Evolutionary conservation across 2,113 vertebrate species (phyloP).

Genomic region (Nestor notabilis): DNA sequence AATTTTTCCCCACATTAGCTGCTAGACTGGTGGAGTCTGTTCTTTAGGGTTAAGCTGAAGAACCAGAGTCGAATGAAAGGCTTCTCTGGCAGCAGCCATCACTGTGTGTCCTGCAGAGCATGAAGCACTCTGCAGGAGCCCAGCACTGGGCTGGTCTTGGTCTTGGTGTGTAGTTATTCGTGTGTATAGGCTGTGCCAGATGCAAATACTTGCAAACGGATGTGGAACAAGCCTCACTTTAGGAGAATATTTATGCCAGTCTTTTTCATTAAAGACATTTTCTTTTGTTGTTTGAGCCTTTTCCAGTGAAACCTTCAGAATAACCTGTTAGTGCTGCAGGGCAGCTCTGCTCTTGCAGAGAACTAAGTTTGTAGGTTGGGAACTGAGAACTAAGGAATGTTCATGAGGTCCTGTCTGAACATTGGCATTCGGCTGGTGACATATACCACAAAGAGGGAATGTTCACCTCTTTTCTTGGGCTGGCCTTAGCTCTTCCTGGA

Average conservation of each 20-base stretch:
- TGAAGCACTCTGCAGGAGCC: not conserved
- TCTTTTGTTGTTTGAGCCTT: not conserved
- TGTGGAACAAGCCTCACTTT: not conserved
- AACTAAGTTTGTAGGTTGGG: not conserved
- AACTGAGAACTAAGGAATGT: not conserved
- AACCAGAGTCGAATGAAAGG: not conserved
- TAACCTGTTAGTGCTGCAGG: not conserved
- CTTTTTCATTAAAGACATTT: not conserved
- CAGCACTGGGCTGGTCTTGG: not conserved
- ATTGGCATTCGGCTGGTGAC: not conserved
- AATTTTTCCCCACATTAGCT: not conserved
- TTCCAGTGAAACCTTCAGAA: not conserved
- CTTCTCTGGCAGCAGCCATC: not conserved
- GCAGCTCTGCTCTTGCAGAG: not conserved
- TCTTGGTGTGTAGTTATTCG: not conserved
- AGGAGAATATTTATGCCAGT: not conserved
- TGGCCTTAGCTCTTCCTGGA: constrained; percentile 17
- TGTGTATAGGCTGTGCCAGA: not conserved
- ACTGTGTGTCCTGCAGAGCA: not conserved
- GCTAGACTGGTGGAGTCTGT: not conserved
- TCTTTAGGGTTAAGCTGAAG: not conserved
- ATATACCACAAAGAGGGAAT: not conserved
- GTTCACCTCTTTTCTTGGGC: not conserved
- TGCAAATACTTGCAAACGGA: not conserved
- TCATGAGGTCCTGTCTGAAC: not conserved